A percentile compares a stretch with the other conserved stretches of the same genome.
phyloP scores from a whole-genome alignment of 2,888 invertebrate species.

The Mellilla xanthometata region DNA sequence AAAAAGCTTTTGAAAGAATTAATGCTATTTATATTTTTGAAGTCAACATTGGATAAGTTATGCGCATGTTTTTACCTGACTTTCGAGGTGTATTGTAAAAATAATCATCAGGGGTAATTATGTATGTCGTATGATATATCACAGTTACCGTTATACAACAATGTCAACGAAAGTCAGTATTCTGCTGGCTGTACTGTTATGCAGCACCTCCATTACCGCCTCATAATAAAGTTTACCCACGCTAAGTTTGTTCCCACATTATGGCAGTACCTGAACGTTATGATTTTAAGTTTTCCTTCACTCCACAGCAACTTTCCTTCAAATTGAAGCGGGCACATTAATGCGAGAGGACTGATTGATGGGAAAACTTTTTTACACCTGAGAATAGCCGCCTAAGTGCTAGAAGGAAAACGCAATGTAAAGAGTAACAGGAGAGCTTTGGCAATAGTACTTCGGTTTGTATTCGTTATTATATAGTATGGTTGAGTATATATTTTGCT shows the following conservation, averaged over 20 bases:
- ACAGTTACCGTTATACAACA: too few species aligned
- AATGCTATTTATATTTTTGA: too few species aligned
- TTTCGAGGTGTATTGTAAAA: too few species aligned
- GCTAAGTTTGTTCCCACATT: conserved; percentile 18
- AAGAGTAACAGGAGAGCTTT: too few species aligned
- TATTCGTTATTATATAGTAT: too few species aligned
- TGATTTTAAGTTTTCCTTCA: conserved; percentile 20
- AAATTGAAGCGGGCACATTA: conserved; percentile 19
- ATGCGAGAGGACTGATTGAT: conserved; percentile 30
- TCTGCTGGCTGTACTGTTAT: neutral
- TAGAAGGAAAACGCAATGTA: conserved; percentile 12
- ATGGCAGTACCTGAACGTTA: conserved; percentile 14
- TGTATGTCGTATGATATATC: too few species aligned
- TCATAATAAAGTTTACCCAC: conserved; percentile 17
- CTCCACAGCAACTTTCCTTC: conserved; percentile 15
- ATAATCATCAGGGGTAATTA: too few species aligned
- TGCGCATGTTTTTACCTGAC: too few species aligned
- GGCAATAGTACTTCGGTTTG: too few species aligned
- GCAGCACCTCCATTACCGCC: conserved; percentile 5
- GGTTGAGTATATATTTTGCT: too few species aligned
- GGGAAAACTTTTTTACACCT: conserved; percentile 30
- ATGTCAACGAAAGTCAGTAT: neutral
- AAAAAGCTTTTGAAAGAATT: too few species aligned
- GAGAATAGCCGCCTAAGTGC: conserved; percentile 14
- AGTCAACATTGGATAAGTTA: too few species aligned